Evolutionary conservation across 1,140 invertebrate species (phyloP).

Genomic region (Teleogryllus occipitalis): DNA sequence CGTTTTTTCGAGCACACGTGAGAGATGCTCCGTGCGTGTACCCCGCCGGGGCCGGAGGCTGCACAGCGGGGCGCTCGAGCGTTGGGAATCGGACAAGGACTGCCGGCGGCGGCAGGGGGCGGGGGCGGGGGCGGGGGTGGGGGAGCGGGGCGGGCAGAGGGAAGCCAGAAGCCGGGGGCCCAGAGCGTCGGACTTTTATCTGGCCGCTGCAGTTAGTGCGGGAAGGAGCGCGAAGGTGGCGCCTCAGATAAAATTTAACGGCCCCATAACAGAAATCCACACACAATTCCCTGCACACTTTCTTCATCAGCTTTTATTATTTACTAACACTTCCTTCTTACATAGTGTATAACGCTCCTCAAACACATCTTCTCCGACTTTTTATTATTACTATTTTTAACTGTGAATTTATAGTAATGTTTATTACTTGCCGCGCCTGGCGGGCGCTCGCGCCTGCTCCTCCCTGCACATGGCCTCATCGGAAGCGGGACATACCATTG

Average conservation of each 20-base stretch:
- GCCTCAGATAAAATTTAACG: slow-evolving; percentile 1
- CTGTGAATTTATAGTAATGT: not conserved
- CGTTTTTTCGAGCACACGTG: no score
- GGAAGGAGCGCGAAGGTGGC: not conserved
- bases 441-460: no score
- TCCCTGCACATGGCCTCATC: no score
- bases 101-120: no score
- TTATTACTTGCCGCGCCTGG: not conserved
- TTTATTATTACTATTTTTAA: slow-evolving; percentile 6
- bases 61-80: no score
- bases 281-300: not conserved
- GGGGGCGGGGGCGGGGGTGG: no score
- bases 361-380: not conserved
- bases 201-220: not conserved
- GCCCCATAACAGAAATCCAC: not conserved
- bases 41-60: no score
- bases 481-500: no score
- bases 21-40: no score
- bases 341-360: not conserved
- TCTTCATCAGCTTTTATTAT: slow-evolving; percentile 2
- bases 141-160: no score
- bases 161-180: not conserved
- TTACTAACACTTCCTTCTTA: not conserved
- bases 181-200: not conserved
- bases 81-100: no score